Evolutionary conservation across 2,888 invertebrate species (phyloP), one percentile per base, ranked within the genome.

Genomic region (Synergus gifuensis): DNA sequence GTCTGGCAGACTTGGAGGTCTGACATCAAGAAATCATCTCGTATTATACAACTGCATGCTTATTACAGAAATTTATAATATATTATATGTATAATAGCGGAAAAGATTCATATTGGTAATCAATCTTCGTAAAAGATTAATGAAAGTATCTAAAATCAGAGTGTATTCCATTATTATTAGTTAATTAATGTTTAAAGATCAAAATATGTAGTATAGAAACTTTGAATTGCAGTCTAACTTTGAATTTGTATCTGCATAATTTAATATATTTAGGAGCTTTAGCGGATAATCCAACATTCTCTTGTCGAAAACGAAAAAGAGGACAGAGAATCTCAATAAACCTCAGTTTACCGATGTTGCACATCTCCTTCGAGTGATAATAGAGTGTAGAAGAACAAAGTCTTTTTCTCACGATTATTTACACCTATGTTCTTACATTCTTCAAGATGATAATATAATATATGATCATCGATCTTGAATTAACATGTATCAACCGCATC

Each of bases 361-460:
- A 36, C 54, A 54, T 73, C 36, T 49, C 36, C n/a, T n/a, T n/a
- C n/a, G 54, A 11, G n/a, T 73, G 73, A 73, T 54, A 54, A 73
- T 28, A 49, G 18, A 9, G 2, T 16, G 16, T 49, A 54, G 36
- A 54, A 54, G 16, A 46, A 44, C 16, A 49, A 73, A 54, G 28
- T 36, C 5, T 54, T 54, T n/a, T 73, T 36, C 36, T 49, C 9
- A 69, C 9, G 28, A 28, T 16, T 4, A 16, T 73, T 54, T 36
- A 64, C 18, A 64, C 42, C n/a, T 64, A 42, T 9, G 22, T 5
- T n/a, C 7, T 63, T 64, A 16, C 4, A 64, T 64, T 64, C 40
- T 64, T 64, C n/a, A 40, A 2, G 14, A n/a, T 40, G 16, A 49
- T 28, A 16, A 73, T 54, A 54, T 28, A 28, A 28, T 28, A 28